Base-by-base conservation (phyloP, 2,888 invertebrate species). In the Lasius platythorax region DNA sequence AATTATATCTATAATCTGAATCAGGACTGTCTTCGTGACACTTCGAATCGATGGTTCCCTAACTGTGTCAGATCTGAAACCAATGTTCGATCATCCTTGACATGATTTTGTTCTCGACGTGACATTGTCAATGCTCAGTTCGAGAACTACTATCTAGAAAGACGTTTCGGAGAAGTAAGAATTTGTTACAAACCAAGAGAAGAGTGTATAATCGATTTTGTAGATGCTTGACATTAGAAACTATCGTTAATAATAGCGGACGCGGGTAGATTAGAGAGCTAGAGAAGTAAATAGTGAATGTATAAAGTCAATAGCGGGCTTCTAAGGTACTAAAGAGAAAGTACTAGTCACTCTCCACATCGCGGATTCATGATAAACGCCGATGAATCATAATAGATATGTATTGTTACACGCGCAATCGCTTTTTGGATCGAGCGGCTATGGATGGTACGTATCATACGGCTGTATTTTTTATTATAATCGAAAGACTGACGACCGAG, bases 311-410 rank as follows among this genome's bases (percentile, higher is more conserved):
- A 87, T 89, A 90, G 87, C 43, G 33, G 85, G 90, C 88, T 90
- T 87, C 85, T 81, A 83, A 81, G 40, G 88, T 88, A 90, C 87
- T 90, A 87, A 88, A 85, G 85, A 82, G 87, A 85, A 89, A 89
- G 90, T 90, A 90, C 90, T 90, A 90, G 90, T 90, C 90, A 90
- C 89, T 85, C 73, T 87, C 86, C 46, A 53, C 50, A 87, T 85
- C 85, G 74, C 76, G 58, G 43, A 83, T 64, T 85, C 85, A 72
- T 78, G 79, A 74, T 70, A 70, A 78, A 67, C n/a, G 40, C 53
- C 43, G 58, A 68, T 83, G 33, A 84, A 87, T 70, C 70, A 85
- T 84, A 84, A 89, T 89, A 78, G 76, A 87, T 84, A 70, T 84
- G 79, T 87, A 89, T 83, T 85, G 83, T 86, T 87, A 89, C 43